Evolutionary conservation across 2,113 vertebrate species (phyloP).

Genomic region (Catagonus wagneri): DNA sequence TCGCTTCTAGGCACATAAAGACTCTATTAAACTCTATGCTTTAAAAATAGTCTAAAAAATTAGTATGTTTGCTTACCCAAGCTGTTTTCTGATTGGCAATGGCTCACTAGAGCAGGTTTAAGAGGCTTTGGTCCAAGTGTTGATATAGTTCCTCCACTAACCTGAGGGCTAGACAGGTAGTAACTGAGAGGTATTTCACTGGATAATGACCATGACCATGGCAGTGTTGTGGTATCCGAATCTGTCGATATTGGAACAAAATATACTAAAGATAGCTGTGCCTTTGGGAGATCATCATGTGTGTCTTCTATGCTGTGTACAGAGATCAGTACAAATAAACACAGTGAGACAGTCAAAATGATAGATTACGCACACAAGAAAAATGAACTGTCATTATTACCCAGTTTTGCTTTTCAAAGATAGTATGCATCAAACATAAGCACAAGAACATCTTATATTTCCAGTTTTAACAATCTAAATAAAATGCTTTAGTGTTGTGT

Average conservation of each 20-base stretch:
- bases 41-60: neutral
- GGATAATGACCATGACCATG: neutral
- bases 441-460: neutral
- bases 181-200: neutral
- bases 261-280: neutral
- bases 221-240: neutral
- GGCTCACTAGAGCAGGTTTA: neutral
- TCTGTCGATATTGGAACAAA: neutral
- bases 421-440: neutral
- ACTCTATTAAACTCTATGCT: neutral
- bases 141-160: neutral
- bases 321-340: neutral
- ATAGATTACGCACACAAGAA: neutral
- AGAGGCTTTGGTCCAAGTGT: neutral
- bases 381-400: neutral
- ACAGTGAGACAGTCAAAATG: constrained; percentile 19
- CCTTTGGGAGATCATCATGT: fast-evolving
- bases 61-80: neutral
- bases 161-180: neutral
- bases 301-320: constrained; percentile 54
- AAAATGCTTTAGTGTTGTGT: neutral
- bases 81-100: neutral
- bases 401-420: neutral
- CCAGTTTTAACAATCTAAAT: neutral
- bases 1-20: neutral